These are phyloP conservation scores for Philopedon plagiatum DNA, from an alignment of 2,888 invertebrate species.

Conservation along the genomic window DNA sequence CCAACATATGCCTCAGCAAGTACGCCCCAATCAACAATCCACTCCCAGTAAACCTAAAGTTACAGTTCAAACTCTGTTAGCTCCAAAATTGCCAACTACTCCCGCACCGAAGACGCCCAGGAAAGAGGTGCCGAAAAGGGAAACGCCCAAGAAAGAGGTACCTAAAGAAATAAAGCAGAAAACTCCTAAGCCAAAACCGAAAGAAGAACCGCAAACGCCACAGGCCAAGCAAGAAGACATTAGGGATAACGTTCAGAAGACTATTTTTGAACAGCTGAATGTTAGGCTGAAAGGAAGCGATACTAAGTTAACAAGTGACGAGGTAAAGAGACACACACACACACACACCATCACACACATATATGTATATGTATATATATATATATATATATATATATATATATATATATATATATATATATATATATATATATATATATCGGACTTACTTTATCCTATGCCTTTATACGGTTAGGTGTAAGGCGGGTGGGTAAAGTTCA, in stretches of 20 bases:
- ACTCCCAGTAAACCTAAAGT: slow-evolving; percentile 36
- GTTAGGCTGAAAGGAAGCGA: slow-evolving; percentile 73
- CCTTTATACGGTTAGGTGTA: too few relatives aligned
- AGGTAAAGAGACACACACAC: slow-evolving; percentile 54
- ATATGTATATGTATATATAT: too few relatives aligned
- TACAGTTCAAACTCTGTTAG: slow-evolving; percentile 41
- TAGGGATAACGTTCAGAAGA: slow-evolving; percentile 86
- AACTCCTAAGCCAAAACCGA: slow-evolving; percentile 33
- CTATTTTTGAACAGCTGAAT: slow-evolving; percentile 76
- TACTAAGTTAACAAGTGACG: slow-evolving; percentile 67
- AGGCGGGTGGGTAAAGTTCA: too few relatives aligned
- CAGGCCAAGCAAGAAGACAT: slow-evolving; percentile 74
- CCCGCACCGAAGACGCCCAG: slow-evolving; percentile 45
- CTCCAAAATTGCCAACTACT: slow-evolving; percentile 43
- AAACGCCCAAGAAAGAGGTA: slow-evolving; percentile 50
- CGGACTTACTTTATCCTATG: too few relatives aligned
- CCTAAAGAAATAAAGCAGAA: slow-evolving; percentile 26
- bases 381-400: too few relatives aligned
- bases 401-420: too few relatives aligned
- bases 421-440: too few relatives aligned
- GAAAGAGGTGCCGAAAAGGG: slow-evolving; percentile 52
- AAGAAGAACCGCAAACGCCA: slow-evolving; percentile 50
- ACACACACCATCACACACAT: too few relatives aligned
- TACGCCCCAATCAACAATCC: slow-evolving; percentile 22
- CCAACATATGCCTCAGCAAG: slow-evolving; percentile 55